Percentiles rank a stretch among this genome's conserved stretches.
These are phyloP conservation scores for Oostethus manadensis DNA, from an alignment of 2,113 vertebrate species.

Conservation along the genomic window DNA sequence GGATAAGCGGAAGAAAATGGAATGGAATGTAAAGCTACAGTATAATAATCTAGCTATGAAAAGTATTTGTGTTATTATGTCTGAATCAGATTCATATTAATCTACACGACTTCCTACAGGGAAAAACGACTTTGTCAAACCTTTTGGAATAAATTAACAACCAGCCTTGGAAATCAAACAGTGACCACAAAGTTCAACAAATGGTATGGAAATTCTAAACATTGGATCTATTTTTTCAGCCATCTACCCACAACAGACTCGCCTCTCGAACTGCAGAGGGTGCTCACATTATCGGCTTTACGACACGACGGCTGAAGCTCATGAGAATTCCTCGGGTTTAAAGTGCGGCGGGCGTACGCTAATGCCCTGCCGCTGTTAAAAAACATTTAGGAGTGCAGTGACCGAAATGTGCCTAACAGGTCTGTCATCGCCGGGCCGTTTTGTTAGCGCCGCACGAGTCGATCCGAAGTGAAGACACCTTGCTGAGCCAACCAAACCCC, in stretches of 20 bases:
- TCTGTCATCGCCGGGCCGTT: constrained; percentile 44
- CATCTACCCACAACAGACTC: constrained; percentile 6
- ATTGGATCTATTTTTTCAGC: too few relatives aligned
- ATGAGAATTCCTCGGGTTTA: constrained; percentile 21
- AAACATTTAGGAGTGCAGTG: constrained; percentile 44
- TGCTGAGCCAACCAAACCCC: constrained; percentile 29
- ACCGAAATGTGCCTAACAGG: constrained; percentile 60
- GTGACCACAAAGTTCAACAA: too few relatives aligned
- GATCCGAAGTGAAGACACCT: constrained; percentile 57
- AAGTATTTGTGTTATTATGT: too few relatives aligned
- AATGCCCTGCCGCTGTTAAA: constrained; percentile 48
- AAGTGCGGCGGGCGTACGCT: constrained; percentile 33
- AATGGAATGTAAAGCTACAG: too few relatives aligned
- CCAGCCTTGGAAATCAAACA: too few relatives aligned
- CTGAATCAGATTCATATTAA: too few relatives aligned
- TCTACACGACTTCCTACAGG: too few relatives aligned
- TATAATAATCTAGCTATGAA: too few relatives aligned
- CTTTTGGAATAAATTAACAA: too few relatives aligned
- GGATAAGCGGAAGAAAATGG: too few relatives aligned
- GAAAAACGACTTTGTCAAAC: too few relatives aligned
- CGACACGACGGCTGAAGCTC: constrained; percentile 45
- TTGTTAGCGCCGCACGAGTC: constrained; percentile 39
- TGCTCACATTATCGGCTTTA: constrained; percentile 40
- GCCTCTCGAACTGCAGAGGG: constrained; percentile 28
- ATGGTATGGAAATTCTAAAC: too few relatives aligned